Percentiles rank a stretch among this genome's conserved stretches.
phyloP scores from a whole-genome alignment of 2,113 vertebrate genomes.

The Glaucomys volans region DNA sequence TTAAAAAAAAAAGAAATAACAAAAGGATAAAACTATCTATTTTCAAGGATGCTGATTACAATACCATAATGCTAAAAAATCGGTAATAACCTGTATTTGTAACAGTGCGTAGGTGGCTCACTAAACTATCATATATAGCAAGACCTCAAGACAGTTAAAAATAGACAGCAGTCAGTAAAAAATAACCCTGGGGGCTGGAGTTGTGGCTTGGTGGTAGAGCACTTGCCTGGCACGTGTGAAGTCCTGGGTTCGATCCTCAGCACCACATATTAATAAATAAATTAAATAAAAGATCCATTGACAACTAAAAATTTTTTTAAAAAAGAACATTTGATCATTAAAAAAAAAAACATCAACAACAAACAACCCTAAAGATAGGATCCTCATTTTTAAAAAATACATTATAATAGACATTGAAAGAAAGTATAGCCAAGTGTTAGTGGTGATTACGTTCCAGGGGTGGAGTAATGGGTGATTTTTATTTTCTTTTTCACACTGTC shows the following conservation, averaged over 20 bases:
- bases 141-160: neutral
- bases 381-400: neutral
- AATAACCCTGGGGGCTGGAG: neutral
- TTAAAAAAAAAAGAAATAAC: neutral
- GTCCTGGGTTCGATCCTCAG: too few species aligned
- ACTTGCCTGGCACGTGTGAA: too few species aligned
- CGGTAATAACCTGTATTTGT: neutral
- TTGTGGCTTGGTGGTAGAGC: too few species aligned
- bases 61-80: neutral
- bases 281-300: too few species aligned
- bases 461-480: neutral
- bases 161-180: neutral
- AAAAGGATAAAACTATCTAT: neutral
- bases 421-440: neutral
- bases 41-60: neutral
- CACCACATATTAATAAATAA: too few species aligned
- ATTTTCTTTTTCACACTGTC: neutral
- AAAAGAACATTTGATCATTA: too few species aligned
- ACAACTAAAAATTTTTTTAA: too few species aligned
- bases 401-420: neutral
- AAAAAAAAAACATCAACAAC: too few species aligned
- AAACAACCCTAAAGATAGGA: neutral
- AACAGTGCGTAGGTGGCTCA: neutral
- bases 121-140: neutral
- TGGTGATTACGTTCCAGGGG: neutral